These are phyloP conservation scores for Pao palembangensis DNA, from an alignment of 2,113 vertebrate species.

Conservation along the genomic window DNA sequence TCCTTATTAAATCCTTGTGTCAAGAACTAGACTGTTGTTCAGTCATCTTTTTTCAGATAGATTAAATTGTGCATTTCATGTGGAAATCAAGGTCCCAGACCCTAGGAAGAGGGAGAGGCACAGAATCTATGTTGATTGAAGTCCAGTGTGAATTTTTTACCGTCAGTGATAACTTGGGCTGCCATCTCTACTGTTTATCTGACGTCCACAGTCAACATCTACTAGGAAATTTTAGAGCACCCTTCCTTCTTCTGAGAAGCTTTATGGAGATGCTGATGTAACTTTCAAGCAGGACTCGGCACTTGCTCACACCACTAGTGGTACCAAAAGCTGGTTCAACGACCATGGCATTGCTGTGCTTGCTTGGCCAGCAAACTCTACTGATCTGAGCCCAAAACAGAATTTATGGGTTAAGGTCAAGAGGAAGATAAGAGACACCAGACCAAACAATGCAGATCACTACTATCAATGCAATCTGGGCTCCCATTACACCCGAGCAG, in stretches of 20 bases:
- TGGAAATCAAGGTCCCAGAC: not conserved
- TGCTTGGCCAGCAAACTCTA: not conserved
- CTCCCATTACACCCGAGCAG: not conserved
- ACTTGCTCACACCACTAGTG: not conserved
- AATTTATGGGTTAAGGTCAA: not conserved
- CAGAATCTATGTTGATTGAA: not conserved
- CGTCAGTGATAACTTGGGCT: not conserved
- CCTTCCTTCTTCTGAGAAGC: not conserved
- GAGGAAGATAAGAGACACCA: not conserved
- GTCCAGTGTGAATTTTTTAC: not conserved
- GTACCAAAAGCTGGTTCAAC: not conserved
- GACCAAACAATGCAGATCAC: not conserved
- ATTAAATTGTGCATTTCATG: not conserved
- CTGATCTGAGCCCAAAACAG: not conserved
- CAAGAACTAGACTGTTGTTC: too few species aligned
- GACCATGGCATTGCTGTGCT: not conserved
- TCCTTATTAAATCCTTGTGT: too few species aligned
- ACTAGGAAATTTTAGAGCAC: not conserved
- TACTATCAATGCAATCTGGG: not conserved
- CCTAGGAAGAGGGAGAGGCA: not conserved
- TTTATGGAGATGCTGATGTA: not conserved
- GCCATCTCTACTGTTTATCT: not conserved
- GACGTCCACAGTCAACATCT: not conserved
- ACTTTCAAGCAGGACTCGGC: not conserved
- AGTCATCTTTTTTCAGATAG: too few species aligned